Percentiles rank a stretch among this genome's conserved stretches.
Evolutionary conservation across 2,888 invertebrate genomes (phyloP).

Genomic region (Drosophila mimetica): DNA sequence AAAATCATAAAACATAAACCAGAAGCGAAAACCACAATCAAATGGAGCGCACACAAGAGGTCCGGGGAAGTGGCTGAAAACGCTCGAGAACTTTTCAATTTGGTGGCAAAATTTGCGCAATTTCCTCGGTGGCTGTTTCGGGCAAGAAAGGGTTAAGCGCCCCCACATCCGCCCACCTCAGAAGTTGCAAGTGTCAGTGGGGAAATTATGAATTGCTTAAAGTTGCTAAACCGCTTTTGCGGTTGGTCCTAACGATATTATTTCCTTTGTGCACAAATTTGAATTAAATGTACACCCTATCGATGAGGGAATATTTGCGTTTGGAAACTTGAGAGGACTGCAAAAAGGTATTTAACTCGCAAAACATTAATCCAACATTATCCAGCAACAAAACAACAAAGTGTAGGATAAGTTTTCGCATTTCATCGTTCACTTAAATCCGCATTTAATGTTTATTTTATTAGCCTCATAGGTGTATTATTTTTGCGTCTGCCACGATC

Average conservation of each 20-base stretch:
- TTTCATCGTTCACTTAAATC: constrained; percentile 37
- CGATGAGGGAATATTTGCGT: too few relatives aligned
- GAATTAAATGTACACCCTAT: neutral
- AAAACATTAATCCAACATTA: neutral
- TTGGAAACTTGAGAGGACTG: too few relatives aligned
- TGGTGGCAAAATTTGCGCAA: constrained; percentile 65
- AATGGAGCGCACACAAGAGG: constrained; percentile 27
- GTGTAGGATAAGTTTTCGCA: neutral
- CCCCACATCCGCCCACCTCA: constrained; percentile 1
- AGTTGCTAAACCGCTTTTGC: constrained; percentile 43
- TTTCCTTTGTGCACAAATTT: constrained; percentile 1
- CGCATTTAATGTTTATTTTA: constrained; percentile 47
- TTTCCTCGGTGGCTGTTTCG: constrained; percentile 48
- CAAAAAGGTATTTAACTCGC: neutral
- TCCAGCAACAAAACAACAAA: constrained; percentile 1
- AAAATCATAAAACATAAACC: constrained; percentile 60
- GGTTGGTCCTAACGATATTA: constrained; percentile 15
- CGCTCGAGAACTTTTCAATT: constrained; percentile 69
- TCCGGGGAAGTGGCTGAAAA: constrained; percentile 26
- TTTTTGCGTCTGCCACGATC: constrained; percentile 25
- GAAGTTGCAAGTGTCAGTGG: constrained; percentile 52
- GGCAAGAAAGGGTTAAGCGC: constrained; percentile 5
- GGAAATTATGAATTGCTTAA: constrained; percentile 65
- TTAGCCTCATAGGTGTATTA: constrained; percentile 34
- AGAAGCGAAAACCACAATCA: constrained; percentile 43